Evolutionary conservation across 2,113 vertebrate genomes (phyloP).

Genomic region (Oriolus oriolus): DNA sequence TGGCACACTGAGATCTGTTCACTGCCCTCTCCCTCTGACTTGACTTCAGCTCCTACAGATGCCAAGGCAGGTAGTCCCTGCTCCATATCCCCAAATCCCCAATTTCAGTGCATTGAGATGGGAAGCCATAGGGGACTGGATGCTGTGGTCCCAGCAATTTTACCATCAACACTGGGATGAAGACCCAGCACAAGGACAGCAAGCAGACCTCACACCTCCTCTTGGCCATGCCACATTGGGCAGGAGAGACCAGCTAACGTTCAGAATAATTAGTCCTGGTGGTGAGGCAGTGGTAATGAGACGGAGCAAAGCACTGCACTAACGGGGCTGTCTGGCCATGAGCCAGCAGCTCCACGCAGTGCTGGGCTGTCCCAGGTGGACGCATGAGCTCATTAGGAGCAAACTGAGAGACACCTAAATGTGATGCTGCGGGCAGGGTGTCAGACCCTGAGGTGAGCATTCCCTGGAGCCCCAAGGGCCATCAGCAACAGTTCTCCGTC

Average conservation of each 20-base stretch:
- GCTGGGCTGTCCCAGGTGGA: not conserved
- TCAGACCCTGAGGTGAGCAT: not conserved
- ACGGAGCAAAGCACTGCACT: fast-evolving
- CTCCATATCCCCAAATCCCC: not conserved
- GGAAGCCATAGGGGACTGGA: not conserved
- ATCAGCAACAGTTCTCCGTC: fast-evolving
- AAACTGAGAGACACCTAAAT: not conserved
- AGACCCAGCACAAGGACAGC: not conserved
- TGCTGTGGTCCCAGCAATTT: fast-evolving
- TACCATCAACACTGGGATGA: fast-evolving
- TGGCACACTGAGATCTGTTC: not conserved
- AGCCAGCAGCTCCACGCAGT: fast-evolving
- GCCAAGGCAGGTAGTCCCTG: not conserved
- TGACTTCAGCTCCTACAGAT: not conserved
- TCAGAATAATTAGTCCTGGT: not conserved
- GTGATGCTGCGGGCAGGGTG: not conserved
- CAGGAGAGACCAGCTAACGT: not conserved
- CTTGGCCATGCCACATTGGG: not conserved
- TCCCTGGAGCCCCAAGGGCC: not conserved
- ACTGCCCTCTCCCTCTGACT: not conserved
- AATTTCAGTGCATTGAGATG: not conserved
- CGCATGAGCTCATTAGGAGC: not conserved
- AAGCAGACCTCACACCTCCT: not conserved
- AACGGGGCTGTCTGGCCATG: fast-evolving
- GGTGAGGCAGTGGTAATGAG: not conserved